Conservation (phyloP, 2,797 vertebrate genomes). For the Sparidentex hasta region DNA sequence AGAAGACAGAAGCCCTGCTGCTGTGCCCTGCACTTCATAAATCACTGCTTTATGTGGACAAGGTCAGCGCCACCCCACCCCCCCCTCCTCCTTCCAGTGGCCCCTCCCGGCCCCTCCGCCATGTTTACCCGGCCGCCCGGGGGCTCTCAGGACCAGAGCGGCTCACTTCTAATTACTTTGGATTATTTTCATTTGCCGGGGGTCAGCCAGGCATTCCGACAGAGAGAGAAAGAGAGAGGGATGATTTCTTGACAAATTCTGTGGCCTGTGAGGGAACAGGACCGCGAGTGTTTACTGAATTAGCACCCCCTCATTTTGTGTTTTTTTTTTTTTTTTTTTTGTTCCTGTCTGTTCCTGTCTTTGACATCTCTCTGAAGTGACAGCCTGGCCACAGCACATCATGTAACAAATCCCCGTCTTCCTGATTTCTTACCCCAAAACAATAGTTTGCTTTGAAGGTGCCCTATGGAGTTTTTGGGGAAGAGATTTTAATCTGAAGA, state of each 20-base stretch:
- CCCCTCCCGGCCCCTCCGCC: slow-evolving; percentile 93
- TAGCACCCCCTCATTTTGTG: slow-evolving; percentile 84
- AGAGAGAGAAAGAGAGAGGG: slow-evolving; percentile 80
- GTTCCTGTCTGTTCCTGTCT: slow-evolving; percentile 73
- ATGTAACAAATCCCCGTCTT: neutral
- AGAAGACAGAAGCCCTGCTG: slow-evolving; percentile 99
- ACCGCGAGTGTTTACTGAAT: slow-evolving; percentile 85
- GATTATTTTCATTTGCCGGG: slow-evolving; percentile 99
- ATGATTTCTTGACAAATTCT: slow-evolving; percentile 90
- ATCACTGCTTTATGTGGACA: slow-evolving; percentile 99
- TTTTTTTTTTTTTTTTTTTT: neutral
- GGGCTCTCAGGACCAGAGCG: slow-evolving; percentile 95
- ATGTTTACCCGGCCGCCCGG: slow-evolving; percentile 96
- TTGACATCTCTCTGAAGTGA: slow-evolving; percentile 46
- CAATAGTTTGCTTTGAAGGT: neutral
- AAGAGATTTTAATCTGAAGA: no score
- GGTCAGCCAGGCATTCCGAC: slow-evolving; percentile 94
- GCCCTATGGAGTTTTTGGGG: no score
- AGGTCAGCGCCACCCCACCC: slow-evolving; percentile 93
- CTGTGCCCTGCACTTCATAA: slow-evolving; percentile 99
- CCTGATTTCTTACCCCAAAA: neutral
- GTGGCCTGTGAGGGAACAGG: slow-evolving; percentile 79
- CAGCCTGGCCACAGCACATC: slow-evolving; percentile 14
- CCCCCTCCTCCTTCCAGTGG: slow-evolving; percentile 80
- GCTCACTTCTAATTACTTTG: slow-evolving; percentile 99